A percentile compares a stretch with the other conserved stretches of the same genome.
These are phyloP conservation scores for Antheraea mylitta DNA, from an alignment of 1,140 invertebrate genomes.

Conservation along the genomic window DNA sequence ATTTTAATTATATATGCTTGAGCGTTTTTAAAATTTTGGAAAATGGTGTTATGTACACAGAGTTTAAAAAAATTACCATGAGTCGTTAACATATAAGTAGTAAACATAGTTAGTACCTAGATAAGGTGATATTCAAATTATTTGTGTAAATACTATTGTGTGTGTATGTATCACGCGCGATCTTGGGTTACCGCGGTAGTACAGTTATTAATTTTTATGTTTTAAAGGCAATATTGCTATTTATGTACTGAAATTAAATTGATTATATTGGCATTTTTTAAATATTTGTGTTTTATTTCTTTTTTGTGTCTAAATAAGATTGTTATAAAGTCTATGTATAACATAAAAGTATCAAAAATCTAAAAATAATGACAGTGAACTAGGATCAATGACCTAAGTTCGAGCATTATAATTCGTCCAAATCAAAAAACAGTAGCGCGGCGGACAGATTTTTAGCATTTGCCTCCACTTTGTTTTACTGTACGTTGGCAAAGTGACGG, in stretches of 20 bases:
- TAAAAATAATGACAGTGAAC: no score
- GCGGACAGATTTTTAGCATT: no score
- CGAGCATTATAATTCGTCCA: no score
- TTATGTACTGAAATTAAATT: not conserved
- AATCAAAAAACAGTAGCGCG: no score
- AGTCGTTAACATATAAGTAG: not conserved
- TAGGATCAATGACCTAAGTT: no score
- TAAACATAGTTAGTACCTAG: not conserved
- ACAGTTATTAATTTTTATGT: slow-evolving; percentile 31
- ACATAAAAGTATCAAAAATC: no score
- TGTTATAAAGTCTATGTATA: no score
- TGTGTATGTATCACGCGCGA: slow-evolving; percentile 29
- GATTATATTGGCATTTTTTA: not conserved
- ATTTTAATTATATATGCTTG: no score
- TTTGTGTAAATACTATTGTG: slow-evolving; percentile 2
- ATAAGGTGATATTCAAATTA: not conserved
- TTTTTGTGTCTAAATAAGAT: not conserved
- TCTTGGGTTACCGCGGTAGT: slow-evolving; percentile 26
- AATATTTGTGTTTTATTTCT: slow-evolving; percentile 5
- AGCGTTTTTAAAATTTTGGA: no score
- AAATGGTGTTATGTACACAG: no score
- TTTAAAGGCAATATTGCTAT: slow-evolving; percentile 46
- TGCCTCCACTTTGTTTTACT: no score
- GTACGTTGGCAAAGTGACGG: no score
- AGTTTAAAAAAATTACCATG: not conserved